These are phyloP conservation scores for Drosophila sp. DNA, from an alignment of 1,140 invertebrate species.

Conservation along the genomic window DNA sequence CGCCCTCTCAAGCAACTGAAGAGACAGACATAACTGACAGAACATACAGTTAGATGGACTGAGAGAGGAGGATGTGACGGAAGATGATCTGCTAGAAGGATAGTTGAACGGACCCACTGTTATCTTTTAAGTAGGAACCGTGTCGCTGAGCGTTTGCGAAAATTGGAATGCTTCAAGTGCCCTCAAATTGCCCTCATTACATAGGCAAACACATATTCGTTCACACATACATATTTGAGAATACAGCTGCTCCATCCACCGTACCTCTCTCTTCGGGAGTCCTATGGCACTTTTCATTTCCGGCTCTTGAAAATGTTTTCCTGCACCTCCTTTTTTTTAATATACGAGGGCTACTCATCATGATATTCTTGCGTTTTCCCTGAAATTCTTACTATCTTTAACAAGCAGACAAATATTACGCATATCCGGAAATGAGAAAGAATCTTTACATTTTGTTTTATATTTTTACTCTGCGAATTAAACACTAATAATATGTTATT, in stretches of 20 bases:
- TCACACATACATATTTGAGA: slow-evolving; percentile 2
- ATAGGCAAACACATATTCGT: slow-evolving; percentile 66
- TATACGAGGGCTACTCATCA: too few species aligned
- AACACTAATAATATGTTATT: too few species aligned
- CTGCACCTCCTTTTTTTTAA: not conserved
- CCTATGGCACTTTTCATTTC: slow-evolving; percentile 74
- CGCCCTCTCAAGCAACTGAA: slow-evolving; percentile 19
- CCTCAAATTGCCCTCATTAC: slow-evolving; percentile 81
- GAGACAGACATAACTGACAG: slow-evolving; percentile 6
- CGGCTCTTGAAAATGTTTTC: slow-evolving; percentile 42
- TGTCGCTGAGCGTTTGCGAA: slow-evolving; percentile 62
- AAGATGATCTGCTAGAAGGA: slow-evolving; percentile 12
- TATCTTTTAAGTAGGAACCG: slow-evolving; percentile 36
- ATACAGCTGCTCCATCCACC: slow-evolving; percentile 54
- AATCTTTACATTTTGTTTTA: too few species aligned
- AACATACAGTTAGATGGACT: slow-evolving; percentile 9
- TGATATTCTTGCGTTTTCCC: too few species aligned
- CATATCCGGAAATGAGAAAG: too few species aligned
- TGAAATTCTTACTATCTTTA: too few species aligned
- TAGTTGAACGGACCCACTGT: slow-evolving; percentile 34
- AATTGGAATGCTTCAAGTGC: slow-evolving; percentile 80
- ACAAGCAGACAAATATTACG: too few species aligned
- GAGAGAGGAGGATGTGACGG: not conserved
- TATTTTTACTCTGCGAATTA: too few species aligned
- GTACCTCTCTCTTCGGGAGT: slow-evolving; percentile 13